These are phyloP conservation scores for Indri indri DNA, from an alignment of 2,113 vertebrate species.

Conservation along the genomic window DNA sequence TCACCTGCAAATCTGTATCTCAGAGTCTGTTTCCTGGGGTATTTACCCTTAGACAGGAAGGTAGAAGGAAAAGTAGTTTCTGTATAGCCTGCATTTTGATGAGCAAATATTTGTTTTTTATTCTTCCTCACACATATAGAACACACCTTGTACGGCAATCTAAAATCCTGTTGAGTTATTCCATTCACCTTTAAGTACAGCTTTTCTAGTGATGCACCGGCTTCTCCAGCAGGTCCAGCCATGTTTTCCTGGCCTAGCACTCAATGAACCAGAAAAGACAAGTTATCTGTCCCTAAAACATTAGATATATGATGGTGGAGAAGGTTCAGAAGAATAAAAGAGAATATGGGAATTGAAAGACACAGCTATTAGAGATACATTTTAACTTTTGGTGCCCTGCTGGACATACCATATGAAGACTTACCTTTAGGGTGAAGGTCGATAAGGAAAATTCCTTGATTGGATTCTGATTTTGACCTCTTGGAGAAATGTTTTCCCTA, in stretches of 20 bases:
- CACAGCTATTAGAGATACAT: not conserved
- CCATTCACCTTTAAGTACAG: not conserved
- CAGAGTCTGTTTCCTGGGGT: not conserved
- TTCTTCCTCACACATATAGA: not conserved
- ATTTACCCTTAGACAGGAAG: not conserved
- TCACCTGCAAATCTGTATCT: not conserved
- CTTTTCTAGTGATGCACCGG: not conserved
- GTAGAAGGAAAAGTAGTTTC: not conserved
- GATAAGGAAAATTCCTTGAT: not conserved
- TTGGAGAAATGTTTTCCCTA: not conserved
- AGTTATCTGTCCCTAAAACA: not conserved
- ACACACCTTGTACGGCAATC: not conserved
- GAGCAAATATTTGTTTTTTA: not conserved
- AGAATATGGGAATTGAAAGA: not conserved
- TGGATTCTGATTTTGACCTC: not conserved
- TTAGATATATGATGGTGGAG: not conserved
- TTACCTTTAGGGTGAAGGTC: not conserved
- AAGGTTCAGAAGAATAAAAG: not conserved
- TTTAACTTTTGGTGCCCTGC: not conserved
- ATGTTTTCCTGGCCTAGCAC: not conserved
- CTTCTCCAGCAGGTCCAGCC: not conserved
- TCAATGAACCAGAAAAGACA: not conserved
- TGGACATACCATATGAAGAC: not conserved
- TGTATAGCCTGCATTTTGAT: not conserved
- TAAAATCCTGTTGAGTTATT: not conserved